Percentiles rank a stretch among this genome's conserved stretches.
Evolutionary conservation across 2,888 invertebrate genomes (phyloP).

Genomic region (Drosophila histrio): DNA sequence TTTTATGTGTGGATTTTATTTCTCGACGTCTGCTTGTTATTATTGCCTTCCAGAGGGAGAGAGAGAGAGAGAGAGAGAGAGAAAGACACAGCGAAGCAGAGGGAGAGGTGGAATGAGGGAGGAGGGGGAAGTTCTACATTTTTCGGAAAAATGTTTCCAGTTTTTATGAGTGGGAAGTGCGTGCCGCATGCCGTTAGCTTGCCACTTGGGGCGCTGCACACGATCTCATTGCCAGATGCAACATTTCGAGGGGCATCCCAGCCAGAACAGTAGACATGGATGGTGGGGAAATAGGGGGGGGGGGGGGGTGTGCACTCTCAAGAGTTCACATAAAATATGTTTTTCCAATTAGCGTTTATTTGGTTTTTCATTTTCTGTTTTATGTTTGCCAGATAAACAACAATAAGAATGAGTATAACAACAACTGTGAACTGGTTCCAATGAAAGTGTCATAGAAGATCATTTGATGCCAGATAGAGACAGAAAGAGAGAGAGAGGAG

Average conservation of each 20-base stretch:
- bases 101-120: background rate
- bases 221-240: constrained; percentile 25
- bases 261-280: background rate
- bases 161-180: constrained; percentile 78
- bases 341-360: constrained; percentile 80
- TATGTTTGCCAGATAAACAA: constrained; percentile 71
- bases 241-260: background rate
- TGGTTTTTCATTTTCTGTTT: constrained; percentile 79
- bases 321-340: constrained; percentile 75
- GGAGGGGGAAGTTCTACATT: constrained; percentile 28
- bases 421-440: constrained; percentile 55
- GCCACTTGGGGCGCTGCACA: constrained; percentile 4
- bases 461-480: no score
- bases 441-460: constrained; percentile 54
- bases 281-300: background rate
- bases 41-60: constrained; percentile 29
- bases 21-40: constrained; percentile 65
- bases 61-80: background rate
- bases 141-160: constrained; percentile 68
- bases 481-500: background rate
- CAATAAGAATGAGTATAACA: constrained; percentile 25
- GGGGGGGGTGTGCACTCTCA: background rate
- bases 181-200: constrained; percentile 48
- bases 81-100: background rate
- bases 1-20: constrained; percentile 66